phyloP scores from a whole-genome alignment of 2,888 invertebrate genomes.

The Cyclophora punctaria region DNA sequence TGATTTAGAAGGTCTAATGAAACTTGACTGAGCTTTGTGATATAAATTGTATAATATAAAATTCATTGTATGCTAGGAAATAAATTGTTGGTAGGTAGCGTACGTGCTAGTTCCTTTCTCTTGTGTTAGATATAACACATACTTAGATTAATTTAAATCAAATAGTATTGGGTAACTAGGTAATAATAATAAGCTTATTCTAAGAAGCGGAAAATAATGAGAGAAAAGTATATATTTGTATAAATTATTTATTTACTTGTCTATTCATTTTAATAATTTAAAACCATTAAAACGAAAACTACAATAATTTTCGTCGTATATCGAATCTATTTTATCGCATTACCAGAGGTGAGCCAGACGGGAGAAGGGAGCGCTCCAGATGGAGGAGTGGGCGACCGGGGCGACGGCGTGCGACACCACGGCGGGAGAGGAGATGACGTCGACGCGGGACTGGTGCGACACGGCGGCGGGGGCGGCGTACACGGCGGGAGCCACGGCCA shows the following conservation, averaged over 20 bases:
- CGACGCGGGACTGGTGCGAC: conserved; percentile 57
- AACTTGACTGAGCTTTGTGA: background rate
- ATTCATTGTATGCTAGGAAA: too few species aligned
- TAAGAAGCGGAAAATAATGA: background rate
- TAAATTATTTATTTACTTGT: conserved; percentile 45
- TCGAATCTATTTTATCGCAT: conserved; percentile 40
- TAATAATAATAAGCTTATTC: too few species aligned
- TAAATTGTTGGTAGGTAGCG: too few species aligned
- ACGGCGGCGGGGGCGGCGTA: conserved; percentile 36
- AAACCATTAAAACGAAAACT: conserved; percentile 54
- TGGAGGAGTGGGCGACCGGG: conserved; percentile 44
- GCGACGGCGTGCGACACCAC: conserved; percentile 28
- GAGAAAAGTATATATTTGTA: conserved; percentile 13
- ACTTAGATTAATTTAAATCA: too few species aligned
- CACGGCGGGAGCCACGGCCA: too few species aligned
- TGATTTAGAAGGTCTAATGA: background rate
- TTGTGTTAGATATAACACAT: too few species aligned
- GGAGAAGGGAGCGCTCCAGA: conserved; percentile 41
- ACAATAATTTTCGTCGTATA: conserved; percentile 35
- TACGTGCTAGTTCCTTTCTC: too few species aligned
- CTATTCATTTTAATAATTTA: conserved; percentile 53
- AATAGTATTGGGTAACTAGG: too few species aligned
- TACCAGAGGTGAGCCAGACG: conserved; percentile 41
- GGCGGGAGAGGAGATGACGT: conserved; percentile 28
- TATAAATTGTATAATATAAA: too few species aligned